Base-by-base conservation (phyloP, 2,888 invertebrate genomes). In the Watsonalla cultraria region DNA sequence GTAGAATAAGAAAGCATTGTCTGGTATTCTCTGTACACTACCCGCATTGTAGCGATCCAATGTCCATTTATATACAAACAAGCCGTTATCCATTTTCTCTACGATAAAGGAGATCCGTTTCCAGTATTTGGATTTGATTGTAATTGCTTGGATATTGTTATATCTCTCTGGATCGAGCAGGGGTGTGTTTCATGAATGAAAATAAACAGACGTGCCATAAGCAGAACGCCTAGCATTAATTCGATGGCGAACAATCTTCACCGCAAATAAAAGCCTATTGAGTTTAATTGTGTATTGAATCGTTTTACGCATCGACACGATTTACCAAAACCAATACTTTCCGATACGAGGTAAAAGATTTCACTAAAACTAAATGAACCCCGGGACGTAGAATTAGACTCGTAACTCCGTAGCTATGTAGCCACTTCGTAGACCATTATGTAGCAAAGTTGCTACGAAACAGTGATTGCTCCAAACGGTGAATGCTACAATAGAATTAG, bases 121-220 rank as follows among this genome's bases (percentile, higher is more conserved):
- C 58, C 61, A 59, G 60, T 68, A 63, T 61, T 65, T 62, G 61
- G 58, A 66, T 64, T 67, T 67, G 66, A 67, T 66, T 68, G 67
- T 70, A 57, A 64, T 62, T 59, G 57, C 55, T 53, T 65, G 24
- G 7, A 15, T 14, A 15, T 6, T 35, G 37, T 49, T 15, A 49
- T 49, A 49, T 49, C 15, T 67, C 63, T 63, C 62, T 70, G 63
- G 67, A 56, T 60, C 53, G 56, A 69, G 65, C 65, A 54, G 54
- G 59, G 52, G 54, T 37, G 37, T 9, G 14, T 63, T 65, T 62
- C 61, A 58, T 61, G 68, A 69, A 66, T 55, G 56, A 57, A 54
- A 60, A 62, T 62, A 75, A 72, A 74, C 72, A 72, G 67, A 71
- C 76, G 76, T 76, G 74, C 72, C 68, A 66, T 66, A 64, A 63